Percentiles rank a stretch among this genome's conserved stretches.
Evolutionary conservation across 1,140 invertebrate species (phyloP).

Genomic region (Pseudomyrmex cubaensis): DNA sequence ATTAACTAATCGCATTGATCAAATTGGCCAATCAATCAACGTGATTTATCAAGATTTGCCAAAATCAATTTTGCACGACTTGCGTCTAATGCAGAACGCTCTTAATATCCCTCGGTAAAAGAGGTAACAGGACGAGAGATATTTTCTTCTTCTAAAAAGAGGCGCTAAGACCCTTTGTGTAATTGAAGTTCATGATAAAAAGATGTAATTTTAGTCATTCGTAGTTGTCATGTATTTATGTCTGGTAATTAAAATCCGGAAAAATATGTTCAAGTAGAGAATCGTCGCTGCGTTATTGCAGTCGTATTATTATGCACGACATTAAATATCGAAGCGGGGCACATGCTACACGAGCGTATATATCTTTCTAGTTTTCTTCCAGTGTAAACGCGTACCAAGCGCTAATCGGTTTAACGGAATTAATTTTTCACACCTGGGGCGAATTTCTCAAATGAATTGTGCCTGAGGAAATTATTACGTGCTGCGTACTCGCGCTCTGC

Average conservation of each 20-base stretch:
- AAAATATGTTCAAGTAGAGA: neutral
- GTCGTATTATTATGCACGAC: conserved; percentile 23
- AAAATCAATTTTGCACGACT: too few relatives aligned
- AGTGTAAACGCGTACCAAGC: conserved; percentile 1
- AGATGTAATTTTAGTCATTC: conserved; percentile 26
- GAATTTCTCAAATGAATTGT: conserved; percentile 6
- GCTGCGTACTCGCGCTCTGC: neutral
- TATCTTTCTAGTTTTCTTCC: too few relatives aligned
- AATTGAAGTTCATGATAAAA: conserved; percentile 42
- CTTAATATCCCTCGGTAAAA: neutral
- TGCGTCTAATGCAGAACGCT: too few relatives aligned
- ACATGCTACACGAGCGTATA: neutral
- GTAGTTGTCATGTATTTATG: conserved; percentile 48
- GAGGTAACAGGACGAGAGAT: conserved; percentile 4
- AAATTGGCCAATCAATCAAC: too few relatives aligned
- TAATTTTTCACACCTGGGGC: conserved; percentile 38
- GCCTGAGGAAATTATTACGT: conserved; percentile 43
- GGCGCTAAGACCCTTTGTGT: conserved; percentile 10
- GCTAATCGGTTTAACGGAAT: conserved; percentile 24
- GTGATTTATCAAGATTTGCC: too few relatives aligned
- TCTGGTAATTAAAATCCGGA: conserved; percentile 40
- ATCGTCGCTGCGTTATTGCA: neutral
- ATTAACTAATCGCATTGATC: too few relatives aligned
- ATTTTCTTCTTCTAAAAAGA: neutral
- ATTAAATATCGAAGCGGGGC: conserved; percentile 25